Evolutionary conservation across 1,140 invertebrate species (phyloP), one percentile per base, ranked within the genome.

Genomic region (Saccostrea echinata): DNA sequence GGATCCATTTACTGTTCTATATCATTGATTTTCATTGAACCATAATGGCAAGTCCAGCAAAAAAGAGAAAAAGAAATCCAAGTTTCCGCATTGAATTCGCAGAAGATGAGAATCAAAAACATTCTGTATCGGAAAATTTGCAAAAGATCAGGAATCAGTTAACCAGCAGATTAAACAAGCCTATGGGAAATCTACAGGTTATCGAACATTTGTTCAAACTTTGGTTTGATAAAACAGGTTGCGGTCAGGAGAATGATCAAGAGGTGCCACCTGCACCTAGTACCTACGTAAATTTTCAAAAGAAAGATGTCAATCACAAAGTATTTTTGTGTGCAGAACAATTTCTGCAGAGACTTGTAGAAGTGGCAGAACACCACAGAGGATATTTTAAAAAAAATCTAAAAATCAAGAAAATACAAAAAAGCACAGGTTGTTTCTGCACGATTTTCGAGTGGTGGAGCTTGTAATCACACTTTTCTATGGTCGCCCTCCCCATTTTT

Each of bases 401-500:
- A 24, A 12, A 52, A 51, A 35, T 86, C 3, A 76, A 86, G 30
- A 86, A 76, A 80, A 53, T 76, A 1, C 64, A n/a, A 76, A 16
- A 76, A 57, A 52, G 85, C 68, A 52, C 68, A 86, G 76, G 85
- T 76, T 13, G 51, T 76, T 71, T 21, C 51, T n/a, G 1, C 51
- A 21, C 33, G 43, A 68, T 35, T 71, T 8, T 33, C 8, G 4
- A n/a, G 35, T 27, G 51, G 24, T 76, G 43, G 12, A 57, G 3
- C 21, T 24, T n/a, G 35, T 35, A 9, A 43, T 33, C 64, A 88
- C 24, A 52, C n/a, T 55, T 84, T 76, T 76, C 11, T 55, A 11
- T 85, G 87, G 84, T 88, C 84, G 61, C 85, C 87, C 68, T 88
- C 83, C 3, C 61, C 86, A 33, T 84, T 76, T 52, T 9, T 76